Conservation (phyloP, 1,140 invertebrate genomes). For the Holotrichia oblita region DNA sequence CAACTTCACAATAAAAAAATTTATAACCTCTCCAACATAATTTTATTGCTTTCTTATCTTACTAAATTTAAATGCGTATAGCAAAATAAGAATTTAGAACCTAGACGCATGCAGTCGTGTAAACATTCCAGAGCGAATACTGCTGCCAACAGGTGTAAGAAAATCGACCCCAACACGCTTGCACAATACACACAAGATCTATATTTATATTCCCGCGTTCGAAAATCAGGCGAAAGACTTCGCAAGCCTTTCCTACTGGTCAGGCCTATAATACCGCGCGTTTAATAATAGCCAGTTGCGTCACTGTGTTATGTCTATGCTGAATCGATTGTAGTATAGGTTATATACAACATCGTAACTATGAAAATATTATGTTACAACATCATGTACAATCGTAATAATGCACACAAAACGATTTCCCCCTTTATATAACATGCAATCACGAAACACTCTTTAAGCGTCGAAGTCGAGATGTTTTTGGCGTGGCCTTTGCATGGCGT, state of each 20-base stretch:
- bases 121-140: neutral
- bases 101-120: neutral
- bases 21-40: too few species aligned
- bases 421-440: too few species aligned
- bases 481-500: too few species aligned
- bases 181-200: conserved; percentile 19
- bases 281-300: conserved; percentile 53
- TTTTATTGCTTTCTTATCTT: too few species aligned
- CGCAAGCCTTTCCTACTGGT: neutral
- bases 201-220: conserved; percentile 42
- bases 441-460: neutral
- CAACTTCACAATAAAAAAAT: too few species aligned
- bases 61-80: too few species aligned
- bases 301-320: conserved; percentile 52
- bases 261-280: neutral
- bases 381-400: too few species aligned
- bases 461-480: neutral
- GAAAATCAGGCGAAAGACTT: conserved; percentile 17
- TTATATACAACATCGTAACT: neutral
- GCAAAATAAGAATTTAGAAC: neutral
- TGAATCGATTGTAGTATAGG: conserved; percentile 44
- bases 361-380: conserved; percentile 46
- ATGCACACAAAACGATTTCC: too few species aligned
- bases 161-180: neutral
- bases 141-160: conserved; percentile 37